phyloP scores from a whole-genome alignment of 2,113 vertebrate genomes.

The Pleuronectes platessa region DNA sequence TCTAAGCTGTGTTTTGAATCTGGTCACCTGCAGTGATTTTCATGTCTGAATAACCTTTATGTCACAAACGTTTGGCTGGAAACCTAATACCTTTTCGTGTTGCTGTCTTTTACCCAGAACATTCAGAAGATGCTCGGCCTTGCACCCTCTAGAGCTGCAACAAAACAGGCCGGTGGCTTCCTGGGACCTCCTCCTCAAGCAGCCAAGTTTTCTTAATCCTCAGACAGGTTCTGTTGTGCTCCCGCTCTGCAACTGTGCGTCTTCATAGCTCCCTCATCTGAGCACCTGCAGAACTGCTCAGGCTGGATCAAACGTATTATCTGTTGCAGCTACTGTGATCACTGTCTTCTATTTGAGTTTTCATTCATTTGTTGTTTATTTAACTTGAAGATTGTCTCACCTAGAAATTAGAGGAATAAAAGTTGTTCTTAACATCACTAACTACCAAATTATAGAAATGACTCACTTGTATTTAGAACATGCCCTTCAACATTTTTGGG shows the following conservation, averaged over 20 bases:
- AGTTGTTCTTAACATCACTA: constrained; percentile 29
- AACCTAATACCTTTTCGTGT: not conserved
- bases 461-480: constrained; percentile 24
- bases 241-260: not conserved
- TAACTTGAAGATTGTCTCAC: constrained; percentile 40
- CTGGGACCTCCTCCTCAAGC: constrained; percentile 96
- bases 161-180: constrained; percentile 98
- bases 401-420: constrained; percentile 27
- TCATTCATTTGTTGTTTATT: constrained; percentile 53
- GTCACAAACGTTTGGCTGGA: not conserved
- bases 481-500: constrained; percentile 8
- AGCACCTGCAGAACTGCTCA: constrained; percentile 6
- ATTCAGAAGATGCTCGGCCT: constrained; percentile 99
- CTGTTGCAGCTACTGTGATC: constrained; percentile 27
- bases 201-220: constrained; percentile 91
- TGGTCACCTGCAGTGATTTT: not conserved
- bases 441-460: constrained; percentile 33
- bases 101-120: constrained; percentile 82
- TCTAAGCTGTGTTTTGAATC: not conserved
- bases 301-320: not conserved
- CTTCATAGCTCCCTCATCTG: not conserved
- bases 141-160: constrained; percentile 96
- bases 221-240: not conserved
- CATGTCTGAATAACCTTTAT: not conserved
- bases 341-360: constrained; percentile 7